A percentile compares a stretch with the other conserved stretches of the same genome.
Evolutionary conservation across 2,888 invertebrate genomes (phyloP).

Genomic region (Globia sparganii): DNA sequence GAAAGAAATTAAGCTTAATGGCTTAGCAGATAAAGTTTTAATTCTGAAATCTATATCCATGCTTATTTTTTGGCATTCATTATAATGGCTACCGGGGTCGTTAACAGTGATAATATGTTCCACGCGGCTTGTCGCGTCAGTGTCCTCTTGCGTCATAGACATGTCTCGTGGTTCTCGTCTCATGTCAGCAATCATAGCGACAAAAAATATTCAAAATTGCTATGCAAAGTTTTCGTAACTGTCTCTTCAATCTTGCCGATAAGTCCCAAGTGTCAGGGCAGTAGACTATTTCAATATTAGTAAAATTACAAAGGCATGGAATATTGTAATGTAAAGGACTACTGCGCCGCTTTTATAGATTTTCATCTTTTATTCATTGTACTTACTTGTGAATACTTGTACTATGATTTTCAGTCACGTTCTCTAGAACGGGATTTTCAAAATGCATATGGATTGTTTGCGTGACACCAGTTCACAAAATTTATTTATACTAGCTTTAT

Average conservation of each 20-base stretch:
- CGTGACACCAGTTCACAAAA: slow-evolving; percentile 29
- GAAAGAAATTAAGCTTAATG: slow-evolving; percentile 42
- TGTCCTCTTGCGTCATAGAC: slow-evolving; percentile 53
- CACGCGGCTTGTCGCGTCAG: slow-evolving; percentile 54
- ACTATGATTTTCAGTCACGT: slow-evolving; percentile 46
- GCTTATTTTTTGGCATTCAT: slow-evolving; percentile 55
- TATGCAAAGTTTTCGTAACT: slow-evolving; percentile 26
- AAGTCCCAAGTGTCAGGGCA: not conserved
- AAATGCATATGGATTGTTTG: slow-evolving; percentile 27
- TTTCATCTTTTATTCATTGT: slow-evolving; percentile 47
- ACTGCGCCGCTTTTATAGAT: slow-evolving; percentile 26
- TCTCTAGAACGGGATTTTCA: slow-evolving; percentile 4
- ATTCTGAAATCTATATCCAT: slow-evolving; percentile 49
- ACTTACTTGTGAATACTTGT: slow-evolving; percentile 13
- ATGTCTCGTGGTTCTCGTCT: slow-evolving; percentile 42
- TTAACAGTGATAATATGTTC: slow-evolving; percentile 75
- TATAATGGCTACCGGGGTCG: slow-evolving; percentile 63
- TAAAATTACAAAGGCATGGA: slow-evolving; percentile 42
- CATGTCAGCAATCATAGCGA: slow-evolving; percentile 19
- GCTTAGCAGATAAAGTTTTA: slow-evolving; percentile 28
- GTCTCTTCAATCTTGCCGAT: slow-evolving; percentile 11
- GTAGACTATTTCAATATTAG: slow-evolving; percentile 10
- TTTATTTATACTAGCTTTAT: slow-evolving; percentile 16
- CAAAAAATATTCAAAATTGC: slow-evolving; percentile 15
- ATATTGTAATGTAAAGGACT: slow-evolving; percentile 32